Percentiles rank a stretch among this genome's conserved stretches.
These are phyloP conservation scores for Melanotaenia trifasciata DNA, from an alignment of 2,797 vertebrate genomes.

Conservation along the genomic window DNA sequence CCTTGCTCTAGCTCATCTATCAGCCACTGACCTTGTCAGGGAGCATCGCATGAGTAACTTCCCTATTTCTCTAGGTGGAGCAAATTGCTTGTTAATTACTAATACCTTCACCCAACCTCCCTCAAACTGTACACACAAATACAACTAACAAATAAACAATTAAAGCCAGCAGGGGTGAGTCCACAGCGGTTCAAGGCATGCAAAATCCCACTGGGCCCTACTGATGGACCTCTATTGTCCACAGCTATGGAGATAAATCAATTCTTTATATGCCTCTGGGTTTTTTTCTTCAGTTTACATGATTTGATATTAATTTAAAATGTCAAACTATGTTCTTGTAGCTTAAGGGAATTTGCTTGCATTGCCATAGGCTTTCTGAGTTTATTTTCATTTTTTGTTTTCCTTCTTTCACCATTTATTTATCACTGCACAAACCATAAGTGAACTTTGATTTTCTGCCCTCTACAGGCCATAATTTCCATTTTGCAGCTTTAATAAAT, in stretches of 20 bases:
- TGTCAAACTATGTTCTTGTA: background rate
- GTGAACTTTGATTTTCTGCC: background rate
- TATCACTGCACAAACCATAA: background rate
- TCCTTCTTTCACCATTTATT: background rate
- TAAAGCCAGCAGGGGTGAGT: slow-evolving; percentile 16
- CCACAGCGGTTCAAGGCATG: slow-evolving; percentile 3
- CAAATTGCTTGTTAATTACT: slow-evolving; percentile 75
- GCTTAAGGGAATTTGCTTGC: background rate
- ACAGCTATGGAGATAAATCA: background rate
- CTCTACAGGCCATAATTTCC: background rate
- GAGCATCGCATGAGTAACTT: slow-evolving; percentile 79
- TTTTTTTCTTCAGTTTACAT: slow-evolving; percentile 12
- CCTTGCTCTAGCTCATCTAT: slow-evolving; percentile 80
- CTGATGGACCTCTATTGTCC: slow-evolving; percentile 15
- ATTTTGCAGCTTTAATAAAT: background rate
- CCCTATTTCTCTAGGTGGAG: slow-evolving; percentile 69
- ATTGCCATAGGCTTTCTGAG: background rate
- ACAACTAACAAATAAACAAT: slow-evolving; percentile 63
- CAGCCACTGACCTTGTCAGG: slow-evolving; percentile 85
- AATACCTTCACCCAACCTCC: slow-evolving; percentile 54
- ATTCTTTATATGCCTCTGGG: background rate
- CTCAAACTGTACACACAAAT: slow-evolving; percentile 29
- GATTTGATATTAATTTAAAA: background rate
- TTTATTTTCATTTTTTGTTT: background rate
- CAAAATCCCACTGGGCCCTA: slow-evolving; percentile 6